phyloP scores from a whole-genome alignment of 2,888 invertebrate species.

The Temnothorax ravouxi region DNA sequence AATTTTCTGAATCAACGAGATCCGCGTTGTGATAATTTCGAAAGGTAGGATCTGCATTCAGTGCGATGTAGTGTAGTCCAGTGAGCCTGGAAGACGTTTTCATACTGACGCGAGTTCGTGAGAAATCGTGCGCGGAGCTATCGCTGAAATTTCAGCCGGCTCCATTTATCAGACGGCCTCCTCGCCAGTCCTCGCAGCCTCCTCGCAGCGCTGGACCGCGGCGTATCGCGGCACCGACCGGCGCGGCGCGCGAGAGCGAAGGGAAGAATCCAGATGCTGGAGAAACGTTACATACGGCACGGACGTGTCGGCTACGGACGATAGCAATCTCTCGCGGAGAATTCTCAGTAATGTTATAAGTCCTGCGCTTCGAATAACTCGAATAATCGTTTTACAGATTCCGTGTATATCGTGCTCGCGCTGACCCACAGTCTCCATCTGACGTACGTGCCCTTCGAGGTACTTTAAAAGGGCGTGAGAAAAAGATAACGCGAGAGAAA shows the following conservation, averaged over 20 bases:
- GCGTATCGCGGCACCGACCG: slow-evolving; percentile 58
- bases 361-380: slow-evolving; percentile 77
- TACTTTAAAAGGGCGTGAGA: neutral
- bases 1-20: neutral
- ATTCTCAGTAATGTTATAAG: slow-evolving; percentile 80
- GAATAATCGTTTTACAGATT: slow-evolving; percentile 76
- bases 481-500: neutral
- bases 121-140: slow-evolving; percentile 73
- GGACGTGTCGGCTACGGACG: slow-evolving; percentile 65
- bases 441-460: slow-evolving; percentile 13
- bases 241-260: slow-evolving; percentile 16
- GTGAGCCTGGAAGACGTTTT: slow-evolving; percentile 65
- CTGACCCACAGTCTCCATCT: slow-evolving; percentile 10
- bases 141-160: slow-evolving; percentile 80
- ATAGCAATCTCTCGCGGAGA: slow-evolving; percentile 77
- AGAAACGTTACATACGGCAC: slow-evolving; percentile 70
- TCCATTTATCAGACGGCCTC: slow-evolving; percentile 77
- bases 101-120: slow-evolving; percentile 61
- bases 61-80: neutral
- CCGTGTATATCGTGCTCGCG: slow-evolving; percentile 64
- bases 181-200: slow-evolving; percentile 58
- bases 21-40: neutral
- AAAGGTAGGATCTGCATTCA: neutral
- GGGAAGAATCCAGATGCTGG: slow-evolving; percentile 53
- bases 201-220: slow-evolving; percentile 58